Evolutionary conservation across 1,140 invertebrate genomes (phyloP), one percentile per base, ranked within the genome.

Genomic region (Drosophila pseudoananassae): DNA sequence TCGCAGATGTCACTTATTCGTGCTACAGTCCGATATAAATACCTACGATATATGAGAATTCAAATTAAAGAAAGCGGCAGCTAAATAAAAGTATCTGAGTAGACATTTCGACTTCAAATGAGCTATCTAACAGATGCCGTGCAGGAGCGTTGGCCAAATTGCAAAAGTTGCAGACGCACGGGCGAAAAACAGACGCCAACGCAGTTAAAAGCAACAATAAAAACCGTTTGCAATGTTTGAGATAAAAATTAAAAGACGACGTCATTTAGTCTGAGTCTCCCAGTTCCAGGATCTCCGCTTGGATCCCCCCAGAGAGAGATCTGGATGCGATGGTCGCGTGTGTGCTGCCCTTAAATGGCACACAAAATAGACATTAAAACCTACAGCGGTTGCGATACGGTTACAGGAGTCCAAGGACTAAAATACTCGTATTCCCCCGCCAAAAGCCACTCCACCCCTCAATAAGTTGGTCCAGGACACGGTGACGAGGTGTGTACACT

Each of bases 181-280:
- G 46, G 27, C 47, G 56, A 73, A 61, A 54, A 71, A 73, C 84
- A 84, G 80, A 90, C 79, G 76, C 66, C 63, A 81, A 58, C 76
- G 76, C 84, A 85, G 82, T 85, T 85, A 85, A 85, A 85, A 85
- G 82, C 78, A 78, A 87, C 83, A 88, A 88, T 83, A 88, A 88
- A 88, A 88, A 88, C 82, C 47, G 82, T 88, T 88, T 88, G 83
- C 83, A 88, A 88, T 83, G 78, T 83, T 88, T 83, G 78, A 88
- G 83, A 88, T 88, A 88, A 88, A 87, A 88, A 88, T 88, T 88
- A 88, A 88, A 88, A 88, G 83, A 83, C 84, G 83, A 87, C 82
- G 78, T 88, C 83, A 88, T 88, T 88, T 85, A 58, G 55, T 69
- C 72, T 53, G 47, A 47, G 40, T 63, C 33, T 36, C 64, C 45